Evolutionary conservation across 2,888 invertebrate genomes (phyloP), one percentile per base, ranked within the genome.

Genomic region (Drosophila peninsularis): DNA sequence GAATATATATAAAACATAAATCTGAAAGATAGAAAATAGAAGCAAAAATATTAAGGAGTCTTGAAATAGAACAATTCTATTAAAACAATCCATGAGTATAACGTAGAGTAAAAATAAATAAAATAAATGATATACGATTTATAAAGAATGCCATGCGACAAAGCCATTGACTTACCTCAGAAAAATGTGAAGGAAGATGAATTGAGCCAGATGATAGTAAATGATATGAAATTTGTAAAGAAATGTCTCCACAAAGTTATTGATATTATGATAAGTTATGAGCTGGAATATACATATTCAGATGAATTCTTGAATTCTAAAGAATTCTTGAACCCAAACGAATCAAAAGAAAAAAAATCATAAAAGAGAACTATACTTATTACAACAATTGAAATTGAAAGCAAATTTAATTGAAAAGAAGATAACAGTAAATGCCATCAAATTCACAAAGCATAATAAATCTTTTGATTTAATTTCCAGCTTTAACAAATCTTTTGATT

Each of bases 151-250:
- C n/a, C 36, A 21, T 50, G 17, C 19, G 36, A 50, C 34, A 50
- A 50, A 5, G 19, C n/a, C 14, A 34, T 21, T 34, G 21, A 36
- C 21, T 36, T 50, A 50, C 36, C 36, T 36, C 7, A 50, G 10
- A 10, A 21, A 34, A 36, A 45, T n/a, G 10, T 14, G 14, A 14
- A 21, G 36, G 14, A 21, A 50, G 17, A 32, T 21, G 9, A 53
- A 53, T 53, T 27, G 36, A 37, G 39, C 36, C 17, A 24, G 27
- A 7, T 27, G 37, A 53, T 53, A 27, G 36, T 24, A 53, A 53
- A 39, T 39, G 39, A 5, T 27, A 39, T 27, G 13, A 17, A 30
- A 39, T 53, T 30, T 53, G 13, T 39, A 13, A 53, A 7, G 1
- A 27, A 37, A 5, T 11, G 30, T 3, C 3, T 17, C 19, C 39